A percentile compares a stretch with the other conserved stretches of the same genome.
Evolutionary conservation across 2,888 invertebrate species (phyloP).

Genomic region (Morinoia aosen): DNA sequence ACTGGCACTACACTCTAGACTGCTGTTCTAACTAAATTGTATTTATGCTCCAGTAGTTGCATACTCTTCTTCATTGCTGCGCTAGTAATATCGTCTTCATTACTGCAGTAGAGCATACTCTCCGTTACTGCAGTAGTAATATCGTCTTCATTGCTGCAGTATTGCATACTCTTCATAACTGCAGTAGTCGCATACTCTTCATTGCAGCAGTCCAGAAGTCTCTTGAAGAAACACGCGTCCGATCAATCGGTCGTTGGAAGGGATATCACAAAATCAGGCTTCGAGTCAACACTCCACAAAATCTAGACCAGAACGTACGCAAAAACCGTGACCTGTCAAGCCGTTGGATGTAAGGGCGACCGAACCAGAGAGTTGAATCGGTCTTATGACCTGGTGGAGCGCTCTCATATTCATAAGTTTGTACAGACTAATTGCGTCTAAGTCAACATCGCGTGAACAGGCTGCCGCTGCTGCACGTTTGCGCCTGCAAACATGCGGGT

Average conservation of each 20-base stretch:
- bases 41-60: too few species aligned
- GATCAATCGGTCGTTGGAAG: neutral
- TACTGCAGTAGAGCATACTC: too few species aligned
- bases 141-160: too few species aligned
- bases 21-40: too few species aligned
- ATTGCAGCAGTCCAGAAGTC: neutral
- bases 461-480: neutral
- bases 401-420: conserved; percentile 34
- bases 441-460: conserved; percentile 40
- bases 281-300: neutral
- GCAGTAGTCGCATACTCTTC: neutral
- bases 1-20: neutral
- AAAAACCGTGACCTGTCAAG: neutral
- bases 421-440: conserved; percentile 15
- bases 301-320: neutral
- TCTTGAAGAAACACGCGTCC: neutral
- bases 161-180: too few species aligned
- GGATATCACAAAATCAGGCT: neutral
- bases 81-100: too few species aligned
- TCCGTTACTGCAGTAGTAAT: too few species aligned
- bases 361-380: neutral
- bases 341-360: neutral
- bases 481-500: neutral
- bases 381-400: conserved; percentile 26
- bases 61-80: too few species aligned